Conservation (phyloP, 2,113 vertebrate species). For the Camelus dromedarius region DNA sequence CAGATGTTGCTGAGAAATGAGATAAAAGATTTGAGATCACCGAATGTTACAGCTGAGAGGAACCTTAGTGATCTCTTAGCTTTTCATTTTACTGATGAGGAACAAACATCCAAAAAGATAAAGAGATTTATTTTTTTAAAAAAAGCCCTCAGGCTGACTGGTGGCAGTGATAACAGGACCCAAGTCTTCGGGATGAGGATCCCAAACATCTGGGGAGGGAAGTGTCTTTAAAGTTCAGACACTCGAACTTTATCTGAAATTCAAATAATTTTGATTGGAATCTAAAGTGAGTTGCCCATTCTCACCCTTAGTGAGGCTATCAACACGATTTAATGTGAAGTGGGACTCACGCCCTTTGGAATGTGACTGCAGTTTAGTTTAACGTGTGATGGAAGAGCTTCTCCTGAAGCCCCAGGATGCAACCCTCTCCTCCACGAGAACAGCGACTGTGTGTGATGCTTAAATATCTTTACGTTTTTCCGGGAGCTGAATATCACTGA, state of each 20-base stretch:
- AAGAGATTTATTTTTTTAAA: background rate
- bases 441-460: background rate
- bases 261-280: background rate
- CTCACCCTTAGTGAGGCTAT: background rate
- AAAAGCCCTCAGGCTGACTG: background rate
- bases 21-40: background rate
- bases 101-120: background rate
- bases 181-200: background rate
- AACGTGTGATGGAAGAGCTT: background rate
- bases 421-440: background rate
- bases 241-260: background rate
- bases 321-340: background rate
- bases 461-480: background rate
- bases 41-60: background rate
- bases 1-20: background rate
- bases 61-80: background rate
- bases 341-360: background rate
- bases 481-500: background rate
- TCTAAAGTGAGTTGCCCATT: background rate
- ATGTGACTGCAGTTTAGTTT: background rate
- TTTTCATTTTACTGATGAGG: background rate
- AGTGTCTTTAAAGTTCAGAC: background rate
- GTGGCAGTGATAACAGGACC: background rate
- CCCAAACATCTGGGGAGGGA: background rate
- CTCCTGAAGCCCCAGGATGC: rapidly evolving